A percentile compares a stretch with the other conserved stretches of the same genome.
These are phyloP conservation scores for Megaceryle torquata DNA, from an alignment of 2,113 vertebrate species.

Conservation along the genomic window DNA sequence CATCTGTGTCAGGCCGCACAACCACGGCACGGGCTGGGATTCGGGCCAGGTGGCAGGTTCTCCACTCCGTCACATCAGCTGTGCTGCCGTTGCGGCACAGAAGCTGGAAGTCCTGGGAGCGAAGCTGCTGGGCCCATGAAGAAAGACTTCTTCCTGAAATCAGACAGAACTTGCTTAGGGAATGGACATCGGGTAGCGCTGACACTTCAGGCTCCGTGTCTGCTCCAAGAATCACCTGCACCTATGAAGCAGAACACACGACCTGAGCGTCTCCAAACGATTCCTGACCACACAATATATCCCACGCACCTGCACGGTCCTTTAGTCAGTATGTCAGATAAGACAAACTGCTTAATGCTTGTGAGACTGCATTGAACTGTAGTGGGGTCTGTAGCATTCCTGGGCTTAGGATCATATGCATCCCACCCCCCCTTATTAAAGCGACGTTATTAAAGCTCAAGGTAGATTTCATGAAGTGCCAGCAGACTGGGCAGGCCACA, in stretches of 20 bases:
- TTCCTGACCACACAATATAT: not conserved
- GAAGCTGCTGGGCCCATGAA: slow-evolving; percentile 71
- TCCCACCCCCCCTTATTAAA: not conserved
- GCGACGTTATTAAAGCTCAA: not conserved
- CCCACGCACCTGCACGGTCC: not conserved
- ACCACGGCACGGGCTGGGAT: slow-evolving; percentile 85
- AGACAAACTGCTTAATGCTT: not conserved
- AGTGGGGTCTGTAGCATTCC: not conserved
- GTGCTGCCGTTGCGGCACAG: slow-evolving; percentile 83
- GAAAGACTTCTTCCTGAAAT: slow-evolving; percentile 72
- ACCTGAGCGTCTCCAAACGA: not conserved
- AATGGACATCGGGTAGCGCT: not conserved
- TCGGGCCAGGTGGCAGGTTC: slow-evolving; percentile 82
- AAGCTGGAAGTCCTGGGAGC: slow-evolving; percentile 82
- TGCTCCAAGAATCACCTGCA: not conserved
- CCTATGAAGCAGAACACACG: not conserved
- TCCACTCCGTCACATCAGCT: slow-evolving; percentile 76
- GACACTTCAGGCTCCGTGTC: not conserved
- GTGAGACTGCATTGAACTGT: not conserved
- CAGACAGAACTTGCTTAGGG: not conserved
- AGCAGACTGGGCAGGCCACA: not conserved
- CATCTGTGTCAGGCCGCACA: slow-evolving; percentile 68
- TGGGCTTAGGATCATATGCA: not conserved
- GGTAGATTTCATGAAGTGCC: not conserved
- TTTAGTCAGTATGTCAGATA: not conserved